Evolutionary conservation across 1,140 invertebrate genomes (phyloP).

Genomic region (Drosophila lacertosa): DNA sequence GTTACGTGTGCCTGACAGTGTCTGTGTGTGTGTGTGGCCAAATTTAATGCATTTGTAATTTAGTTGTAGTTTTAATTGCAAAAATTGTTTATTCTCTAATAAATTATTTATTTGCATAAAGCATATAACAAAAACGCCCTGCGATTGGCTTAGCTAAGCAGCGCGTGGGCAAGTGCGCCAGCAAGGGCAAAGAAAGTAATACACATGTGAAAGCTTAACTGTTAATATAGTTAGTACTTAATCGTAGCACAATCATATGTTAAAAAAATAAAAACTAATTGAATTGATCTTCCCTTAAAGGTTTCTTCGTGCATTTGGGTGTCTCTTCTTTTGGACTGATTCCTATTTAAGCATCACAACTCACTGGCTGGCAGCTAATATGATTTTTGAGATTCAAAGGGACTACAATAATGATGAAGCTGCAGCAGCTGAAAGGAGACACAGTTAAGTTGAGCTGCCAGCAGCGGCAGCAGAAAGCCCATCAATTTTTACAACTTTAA

Average conservation of each 20-base stretch:
- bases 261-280: no score
- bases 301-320: no score
- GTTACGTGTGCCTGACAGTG: conserved; percentile 48
- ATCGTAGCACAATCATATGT: no score
- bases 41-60: conserved; percentile 80
- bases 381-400: background rate
- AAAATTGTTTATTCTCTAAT: conserved; percentile 79
- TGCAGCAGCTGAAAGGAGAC: conserved; percentile 20
- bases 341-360: no score
- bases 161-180: no score
- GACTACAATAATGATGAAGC: conserved; percentile 8
- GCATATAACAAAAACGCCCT: conserved; percentile 9
- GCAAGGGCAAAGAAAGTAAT: no score
- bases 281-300: no score
- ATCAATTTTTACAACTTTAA: conserved; percentile 81
- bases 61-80: conserved; percentile 83
- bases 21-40: conserved; percentile 26
- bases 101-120: conserved; percentile 66
- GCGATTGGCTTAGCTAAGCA: conserved; percentile 13
- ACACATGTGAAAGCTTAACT: no score
- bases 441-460: background rate
- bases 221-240: no score
- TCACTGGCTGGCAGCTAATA: no score
- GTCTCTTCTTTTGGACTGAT: no score
- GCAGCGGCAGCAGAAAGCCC: conserved; percentile 35